Percentiles rank a stretch among this genome's conserved stretches.
Conservation (phyloP, 2,113 vertebrate species). For the Phalacrocorax pelagicus region DNA sequence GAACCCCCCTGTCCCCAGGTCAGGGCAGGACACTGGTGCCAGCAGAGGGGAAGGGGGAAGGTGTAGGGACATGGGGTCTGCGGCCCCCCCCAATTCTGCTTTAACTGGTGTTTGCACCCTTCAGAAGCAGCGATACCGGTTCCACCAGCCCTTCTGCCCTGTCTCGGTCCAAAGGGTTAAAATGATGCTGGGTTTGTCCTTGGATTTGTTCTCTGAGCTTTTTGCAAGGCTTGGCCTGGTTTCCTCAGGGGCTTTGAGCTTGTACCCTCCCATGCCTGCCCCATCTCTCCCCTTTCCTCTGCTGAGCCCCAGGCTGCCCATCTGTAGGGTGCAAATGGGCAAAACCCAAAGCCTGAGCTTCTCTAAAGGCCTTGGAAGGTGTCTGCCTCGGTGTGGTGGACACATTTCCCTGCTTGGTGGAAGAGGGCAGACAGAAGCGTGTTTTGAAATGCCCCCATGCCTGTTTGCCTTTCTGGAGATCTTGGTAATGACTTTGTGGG, state of each 20-base stretch:
- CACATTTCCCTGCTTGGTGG: fast-evolving
- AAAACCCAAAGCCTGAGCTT: neutral
- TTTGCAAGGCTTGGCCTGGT: neutral
- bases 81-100: neutral
- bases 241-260: neutral
- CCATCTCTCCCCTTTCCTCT: neutral
- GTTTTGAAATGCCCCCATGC: neutral
- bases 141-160: neutral
- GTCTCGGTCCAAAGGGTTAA: neutral
- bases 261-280: neutral
- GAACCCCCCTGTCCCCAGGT: neutral
- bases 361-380: neutral
- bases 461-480: neutral
- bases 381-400: neutral
- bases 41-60: neutral
- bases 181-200: neutral
- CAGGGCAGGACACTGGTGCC: neutral
- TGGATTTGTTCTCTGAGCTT: neutral
- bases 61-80: neutral
- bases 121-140: neutral
- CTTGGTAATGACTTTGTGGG: neutral
- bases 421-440: neutral
- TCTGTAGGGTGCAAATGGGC: neutral
- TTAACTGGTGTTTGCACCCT: neutral
- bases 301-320: neutral